Conservation (phyloP, 1,140 invertebrate genomes). For the Leptinotarsa defecta region DNA sequence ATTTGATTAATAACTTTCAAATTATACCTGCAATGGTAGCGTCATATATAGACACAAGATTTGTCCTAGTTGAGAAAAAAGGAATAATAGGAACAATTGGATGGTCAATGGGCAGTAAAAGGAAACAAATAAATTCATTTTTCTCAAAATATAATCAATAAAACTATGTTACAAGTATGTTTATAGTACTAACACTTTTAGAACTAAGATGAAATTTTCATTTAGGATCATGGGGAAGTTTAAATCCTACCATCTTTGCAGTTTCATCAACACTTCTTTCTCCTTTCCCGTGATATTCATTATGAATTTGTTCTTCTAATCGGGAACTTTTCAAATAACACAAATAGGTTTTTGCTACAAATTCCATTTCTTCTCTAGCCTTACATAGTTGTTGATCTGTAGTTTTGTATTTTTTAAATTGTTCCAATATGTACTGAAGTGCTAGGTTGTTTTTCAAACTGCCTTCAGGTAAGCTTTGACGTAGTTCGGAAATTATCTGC, state of each 20-base stretch:
- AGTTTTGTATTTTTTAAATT: conserved; percentile 73
- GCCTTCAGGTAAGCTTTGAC: conserved; percentile 58
- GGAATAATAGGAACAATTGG: too few relatives aligned
- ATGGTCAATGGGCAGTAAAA: too few relatives aligned
- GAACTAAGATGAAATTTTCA: neutral
- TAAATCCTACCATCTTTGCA: conserved; percentile 82
- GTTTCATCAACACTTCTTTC: conserved; percentile 77
- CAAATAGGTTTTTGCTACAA: conserved; percentile 71
- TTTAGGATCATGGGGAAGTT: conserved; percentile 80
- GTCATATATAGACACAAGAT: too few relatives aligned
- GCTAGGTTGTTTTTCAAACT: conserved; percentile 64
- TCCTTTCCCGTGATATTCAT: conserved; percentile 74
- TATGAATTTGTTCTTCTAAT: conserved; percentile 70
- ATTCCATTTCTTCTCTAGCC: conserved; percentile 75
- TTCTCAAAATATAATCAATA: too few relatives aligned
- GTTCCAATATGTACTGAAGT: conserved; percentile 69
- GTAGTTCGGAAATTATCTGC: conserved; percentile 65
- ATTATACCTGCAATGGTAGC: too few relatives aligned
- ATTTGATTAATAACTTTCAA: too few relatives aligned
- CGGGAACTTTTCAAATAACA: conserved; percentile 73
- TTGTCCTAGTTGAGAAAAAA: too few relatives aligned
- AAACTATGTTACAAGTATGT: too few relatives aligned
- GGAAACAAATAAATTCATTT: too few relatives aligned
- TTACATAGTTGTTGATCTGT: conserved; percentile 82
- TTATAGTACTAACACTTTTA: too few relatives aligned